Evolutionary conservation across 2,113 vertebrate genomes (phyloP), one percentile per base, ranked within the genome.

Genomic region (Gobiocypris rarus): DNA sequence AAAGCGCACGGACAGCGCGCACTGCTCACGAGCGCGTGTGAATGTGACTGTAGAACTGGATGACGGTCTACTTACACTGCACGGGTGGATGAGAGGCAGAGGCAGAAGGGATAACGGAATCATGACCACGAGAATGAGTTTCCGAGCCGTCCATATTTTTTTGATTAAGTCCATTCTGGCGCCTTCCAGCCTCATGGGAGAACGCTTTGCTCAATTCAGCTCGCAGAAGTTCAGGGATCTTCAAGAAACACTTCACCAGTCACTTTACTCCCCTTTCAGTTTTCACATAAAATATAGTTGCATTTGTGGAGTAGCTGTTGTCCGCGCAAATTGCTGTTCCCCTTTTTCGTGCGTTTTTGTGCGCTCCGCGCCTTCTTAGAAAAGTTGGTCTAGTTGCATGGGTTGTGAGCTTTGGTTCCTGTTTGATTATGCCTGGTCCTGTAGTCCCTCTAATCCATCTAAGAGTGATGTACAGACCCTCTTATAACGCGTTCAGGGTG

Each of bases 51-150:
- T 71, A 24, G 22, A 69, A 59, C 13, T 41, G 52, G 74, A 54
- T 63, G 3, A 9, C 22, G 77, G 84, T 84, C 77, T 95, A 99
- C 98, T 99, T 92, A 99, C 98, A 4, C 96, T 99, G 90, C 95
- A 96, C 82, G 97, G 95, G 83, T 97, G 95, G 87, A 96, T 92
- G 80, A 97, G 92, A 11, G 97, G 98, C 84, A 99, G 87, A 2
- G 97, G 98, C 86, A 99, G 95, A 84, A 98, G 93, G 9, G 96
- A 94, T 70, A 99, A 93, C 0, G 98, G 98, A 87, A 98, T 96
- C 65, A 97, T 90, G 86, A 97, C 86, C 79, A 97, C 96, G 0
- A 99, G 90, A 61, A 98, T 92, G 88, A 97, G 93, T 24, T 97
- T 99, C 88, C 96, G 93, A 75, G 95, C 96, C 45, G 43, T 89